phyloP scores from a whole-genome alignment of 1,140 invertebrate species.

The Nasonia vitripennis region DNA sequence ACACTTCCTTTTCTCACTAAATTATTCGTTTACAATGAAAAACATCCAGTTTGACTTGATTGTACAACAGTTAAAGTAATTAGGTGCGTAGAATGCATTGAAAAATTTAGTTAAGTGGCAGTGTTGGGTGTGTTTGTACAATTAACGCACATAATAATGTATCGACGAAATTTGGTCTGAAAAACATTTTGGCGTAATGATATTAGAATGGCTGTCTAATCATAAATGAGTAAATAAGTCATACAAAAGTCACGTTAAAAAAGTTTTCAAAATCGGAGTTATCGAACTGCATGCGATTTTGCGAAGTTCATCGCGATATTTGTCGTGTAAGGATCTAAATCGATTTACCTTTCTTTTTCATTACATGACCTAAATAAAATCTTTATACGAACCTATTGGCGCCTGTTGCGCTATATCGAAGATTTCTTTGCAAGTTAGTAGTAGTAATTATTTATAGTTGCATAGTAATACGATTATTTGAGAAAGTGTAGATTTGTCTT shows the following conservation, averaged over 20 bases:
- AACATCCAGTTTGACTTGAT: conserved; percentile 40
- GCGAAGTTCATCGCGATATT: not conserved
- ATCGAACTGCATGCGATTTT: conserved; percentile 1
- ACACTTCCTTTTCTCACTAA: conserved; percentile 29
- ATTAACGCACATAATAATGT: not conserved
- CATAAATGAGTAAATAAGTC: not conserved
- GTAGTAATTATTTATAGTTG: conserved; percentile 62
- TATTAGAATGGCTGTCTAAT: not conserved
- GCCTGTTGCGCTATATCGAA: conserved; percentile 17
- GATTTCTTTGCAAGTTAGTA: conserved; percentile 54
- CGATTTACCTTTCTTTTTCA: not conserved
- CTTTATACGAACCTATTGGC: not conserved
- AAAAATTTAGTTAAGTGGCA: conserved; percentile 6
- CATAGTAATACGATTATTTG: conserved; percentile 64
- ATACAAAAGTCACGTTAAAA: conserved; percentile 5
- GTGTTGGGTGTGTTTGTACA: conserved; percentile 25
- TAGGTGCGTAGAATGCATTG: not conserved
- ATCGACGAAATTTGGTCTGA: not conserved
- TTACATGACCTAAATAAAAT: not conserved
- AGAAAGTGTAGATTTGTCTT: conserved; percentile 59
- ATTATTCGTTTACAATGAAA: conserved; percentile 26
- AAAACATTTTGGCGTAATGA: not conserved
- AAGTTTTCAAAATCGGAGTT: conserved; percentile 5
- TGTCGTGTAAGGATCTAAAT: not conserved
- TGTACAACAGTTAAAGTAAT: not conserved